Evolutionary conservation across 2,888 invertebrate species (phyloP), one percentile per base, ranked within the genome.

Genomic region (Nemotelus nigrinus): DNA sequence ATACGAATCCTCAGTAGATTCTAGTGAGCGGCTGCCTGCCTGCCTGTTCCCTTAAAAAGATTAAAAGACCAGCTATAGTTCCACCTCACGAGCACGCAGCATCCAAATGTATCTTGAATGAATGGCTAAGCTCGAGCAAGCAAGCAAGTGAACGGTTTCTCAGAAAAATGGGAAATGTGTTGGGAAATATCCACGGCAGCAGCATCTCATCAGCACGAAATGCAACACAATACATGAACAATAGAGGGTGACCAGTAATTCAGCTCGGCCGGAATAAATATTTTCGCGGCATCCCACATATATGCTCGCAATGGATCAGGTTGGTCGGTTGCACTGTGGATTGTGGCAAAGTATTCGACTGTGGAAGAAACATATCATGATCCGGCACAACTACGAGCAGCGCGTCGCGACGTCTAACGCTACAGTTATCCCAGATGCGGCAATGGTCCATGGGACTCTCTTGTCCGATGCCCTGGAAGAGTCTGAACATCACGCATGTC

Each of bases 161-260:
- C 63, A 2, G 63, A 3, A 63, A 41, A 39, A 3, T 41, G 63
- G 43, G 63, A 41, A 63, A 39, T 3, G 63, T 63, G 41, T 63
- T 63, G 63, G 10, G 41, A 63, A 10, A 63, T 43, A 63, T 63
- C 63, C 63, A 43, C 25, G 10, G 63, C 63, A 4, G 10, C 39
- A 41, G 4, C 63, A 63, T 7, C 63, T 43, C 63, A n/a, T 8
- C 58, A 25, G 43, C 63, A 63, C 43, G 5, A 25, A 7, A n/a
- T n/a, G 58, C 43, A 43, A 3, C 63, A 41, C 63, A 63, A 63
- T 41, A 63, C 63, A 63, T 63, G 41, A 63, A 41, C 63, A 41
- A 63, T 41, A 63, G 63, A 8, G 4, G 63, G 6, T 10, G 10
- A 41, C 4, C 63, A 43, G 43, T 43, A 63, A n/a, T 25, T 58